Conservation (phyloP, 2,888 invertebrate genomes). For the Neria commutata region DNA sequence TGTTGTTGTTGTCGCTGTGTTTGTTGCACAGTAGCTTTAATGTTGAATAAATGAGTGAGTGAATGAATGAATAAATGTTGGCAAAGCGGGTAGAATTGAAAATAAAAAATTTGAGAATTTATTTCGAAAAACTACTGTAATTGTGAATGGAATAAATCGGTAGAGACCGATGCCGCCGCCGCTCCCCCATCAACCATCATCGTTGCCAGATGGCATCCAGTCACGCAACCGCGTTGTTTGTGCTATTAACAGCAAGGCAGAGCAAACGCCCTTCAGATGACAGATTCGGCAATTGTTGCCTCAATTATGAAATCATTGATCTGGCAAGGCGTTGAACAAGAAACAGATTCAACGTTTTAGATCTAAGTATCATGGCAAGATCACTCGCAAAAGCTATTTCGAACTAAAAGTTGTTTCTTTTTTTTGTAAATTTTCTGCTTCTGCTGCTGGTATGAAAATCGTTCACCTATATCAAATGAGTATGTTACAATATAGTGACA, state of each 20-base stretch:
- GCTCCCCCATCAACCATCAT: neutral
- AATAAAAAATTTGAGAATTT: too few species aligned
- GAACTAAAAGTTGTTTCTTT: neutral
- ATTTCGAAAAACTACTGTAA: too few species aligned
- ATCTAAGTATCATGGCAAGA: too few species aligned
- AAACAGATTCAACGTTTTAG: neutral
- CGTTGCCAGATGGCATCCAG: conserved; percentile 41
- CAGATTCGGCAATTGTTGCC: conserved; percentile 31
- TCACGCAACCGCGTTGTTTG: conserved; percentile 45
- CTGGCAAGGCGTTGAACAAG: too few species aligned
- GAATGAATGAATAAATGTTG: neutral
- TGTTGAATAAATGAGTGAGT: neutral
- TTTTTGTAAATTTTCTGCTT: neutral
- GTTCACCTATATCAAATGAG: too few species aligned
- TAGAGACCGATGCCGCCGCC: too few species aligned
- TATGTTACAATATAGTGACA: too few species aligned
- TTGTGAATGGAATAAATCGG: too few species aligned
- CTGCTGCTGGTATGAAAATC: too few species aligned
- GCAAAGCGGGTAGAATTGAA: neutral
- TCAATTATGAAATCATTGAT: too few species aligned
- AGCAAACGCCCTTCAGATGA: conserved; percentile 2
- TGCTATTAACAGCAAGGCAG: neutral
- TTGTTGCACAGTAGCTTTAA: too few species aligned
- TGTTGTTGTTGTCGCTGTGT: too few species aligned
- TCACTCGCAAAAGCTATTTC: neutral